phyloP scores from a whole-genome alignment of 2,888 invertebrate genomes.

The Micoletzkya japonica region DNA sequence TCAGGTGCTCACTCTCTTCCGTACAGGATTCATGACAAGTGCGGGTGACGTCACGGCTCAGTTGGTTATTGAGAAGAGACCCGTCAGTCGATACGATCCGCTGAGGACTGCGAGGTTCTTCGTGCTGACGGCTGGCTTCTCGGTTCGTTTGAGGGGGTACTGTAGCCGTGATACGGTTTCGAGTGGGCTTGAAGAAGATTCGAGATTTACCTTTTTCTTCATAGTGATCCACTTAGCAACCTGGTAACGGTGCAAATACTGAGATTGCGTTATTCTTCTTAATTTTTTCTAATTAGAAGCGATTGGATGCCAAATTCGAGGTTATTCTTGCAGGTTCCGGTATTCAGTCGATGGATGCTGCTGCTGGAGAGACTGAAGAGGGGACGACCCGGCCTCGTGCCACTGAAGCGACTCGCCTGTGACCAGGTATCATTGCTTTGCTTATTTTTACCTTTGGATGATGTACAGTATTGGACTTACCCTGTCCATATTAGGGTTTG shows the following conservation, averaged over 20 bases:
- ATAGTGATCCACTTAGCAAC: no score
- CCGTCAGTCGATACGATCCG: slow-evolving; percentile 36
- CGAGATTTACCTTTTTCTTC: no score
- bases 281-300: no score
- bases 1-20: no score
- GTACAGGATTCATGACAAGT: slow-evolving; percentile 44
- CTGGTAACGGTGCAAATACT: no score
- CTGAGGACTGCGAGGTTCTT: slow-evolving; percentile 51
- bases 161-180: no score
- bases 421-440: slow-evolving; percentile 42
- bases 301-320: no score
- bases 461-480: no score
- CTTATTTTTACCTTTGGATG: not conserved
- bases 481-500: no score
- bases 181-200: no score
- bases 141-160: slow-evolving; percentile 26
- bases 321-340: no score
- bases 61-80: slow-evolving; percentile 37
- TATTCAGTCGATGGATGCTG: slow-evolving; percentile 48
- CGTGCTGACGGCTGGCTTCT: slow-evolving; percentile 44
- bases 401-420: slow-evolving; percentile 40
- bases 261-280: no score
- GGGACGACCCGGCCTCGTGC: slow-evolving; percentile 38
- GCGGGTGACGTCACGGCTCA: slow-evolving; percentile 51
- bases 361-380: slow-evolving; percentile 46